phyloP scores from a whole-genome alignment of 2,888 invertebrate genomes.

The Trichopoda pennipes region DNA sequence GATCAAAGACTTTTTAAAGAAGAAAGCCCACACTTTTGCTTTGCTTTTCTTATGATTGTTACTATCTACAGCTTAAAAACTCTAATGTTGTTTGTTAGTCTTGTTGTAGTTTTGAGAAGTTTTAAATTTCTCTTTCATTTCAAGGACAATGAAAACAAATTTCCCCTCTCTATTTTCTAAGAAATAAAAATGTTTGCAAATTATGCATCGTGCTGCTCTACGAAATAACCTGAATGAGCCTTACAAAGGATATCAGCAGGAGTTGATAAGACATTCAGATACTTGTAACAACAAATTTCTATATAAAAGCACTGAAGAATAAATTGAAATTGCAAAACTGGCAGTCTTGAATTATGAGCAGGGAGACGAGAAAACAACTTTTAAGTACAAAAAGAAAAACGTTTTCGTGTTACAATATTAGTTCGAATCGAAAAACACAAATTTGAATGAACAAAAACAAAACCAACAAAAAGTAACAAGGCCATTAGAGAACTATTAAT shows the following conservation, averaged over 20 bases:
- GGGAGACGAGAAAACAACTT: background rate
- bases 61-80: no score
- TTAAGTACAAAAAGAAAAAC: background rate
- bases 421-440: conserved; percentile 60
- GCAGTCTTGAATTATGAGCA: conserved; percentile 47
- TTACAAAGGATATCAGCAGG: conserved; percentile 62
- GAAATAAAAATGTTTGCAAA: conserved; percentile 43
- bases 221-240: conserved; percentile 33
- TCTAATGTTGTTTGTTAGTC: background rate
- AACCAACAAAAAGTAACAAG: conserved; percentile 17
- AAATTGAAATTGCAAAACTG: conserved; percentile 43
- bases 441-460: conserved; percentile 46
- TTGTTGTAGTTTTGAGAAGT: background rate
- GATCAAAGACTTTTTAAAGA: no score
- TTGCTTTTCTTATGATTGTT: no score
- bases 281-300: conserved; percentile 52
- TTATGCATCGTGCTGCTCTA: conserved; percentile 26
- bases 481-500: conserved; percentile 55
- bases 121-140: conserved; percentile 61
- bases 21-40: no score
- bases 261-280: conserved; percentile 62
- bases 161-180: conserved; percentile 43
- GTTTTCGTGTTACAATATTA: conserved; percentile 49
- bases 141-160: conserved; percentile 61
- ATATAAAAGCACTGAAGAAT: conserved; percentile 11